A percentile compares a stretch with the other conserved stretches of the same genome.
Conservation (phyloP, 92 coral and sea anemone species). For the Siderastrea siderea region DNA sequence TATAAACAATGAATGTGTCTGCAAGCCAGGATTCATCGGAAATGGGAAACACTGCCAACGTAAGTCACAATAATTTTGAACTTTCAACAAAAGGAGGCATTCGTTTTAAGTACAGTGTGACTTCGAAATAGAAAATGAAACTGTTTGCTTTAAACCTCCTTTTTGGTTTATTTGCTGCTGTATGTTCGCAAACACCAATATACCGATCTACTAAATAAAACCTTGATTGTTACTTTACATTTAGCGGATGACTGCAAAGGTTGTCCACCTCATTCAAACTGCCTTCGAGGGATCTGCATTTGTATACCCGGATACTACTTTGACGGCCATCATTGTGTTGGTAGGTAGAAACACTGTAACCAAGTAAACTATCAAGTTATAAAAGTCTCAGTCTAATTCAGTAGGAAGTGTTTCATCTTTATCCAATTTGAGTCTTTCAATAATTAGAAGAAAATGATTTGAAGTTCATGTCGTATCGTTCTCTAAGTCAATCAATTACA, state of each 20-base stretch:
- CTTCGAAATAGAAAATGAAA: too few species aligned
- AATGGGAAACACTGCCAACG: conserved; percentile 83
- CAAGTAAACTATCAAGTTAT: background rate
- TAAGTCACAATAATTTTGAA: conserved; percentile 37
- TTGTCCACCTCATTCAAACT: conserved; percentile 92
- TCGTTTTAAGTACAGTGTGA: too few species aligned
- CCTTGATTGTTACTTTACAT: background rate
- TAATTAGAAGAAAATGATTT: too few species aligned
- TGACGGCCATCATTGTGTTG: conserved; percentile 93
- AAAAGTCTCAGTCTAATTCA: too few species aligned
- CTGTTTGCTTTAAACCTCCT: too few species aligned
- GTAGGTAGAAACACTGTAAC: conserved; percentile 48
- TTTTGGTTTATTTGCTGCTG: too few species aligned
- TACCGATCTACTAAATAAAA: background rate
- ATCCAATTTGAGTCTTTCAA: too few species aligned
- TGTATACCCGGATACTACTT: conserved; percentile 88
- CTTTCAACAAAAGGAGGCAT: background rate
- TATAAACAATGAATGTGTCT: conserved; percentile 86
- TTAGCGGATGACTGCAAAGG: conserved; percentile 66
- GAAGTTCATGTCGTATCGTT: too few species aligned
- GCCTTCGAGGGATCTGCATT: conserved; percentile 89
- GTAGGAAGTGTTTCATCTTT: too few species aligned
- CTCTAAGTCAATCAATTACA: too few species aligned
- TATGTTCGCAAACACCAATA: too few species aligned
- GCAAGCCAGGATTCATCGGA: conserved; percentile 92